phyloP scores from a whole-genome alignment of 2,797 vertebrate species.

The Scyliorhinus canicula region DNA sequence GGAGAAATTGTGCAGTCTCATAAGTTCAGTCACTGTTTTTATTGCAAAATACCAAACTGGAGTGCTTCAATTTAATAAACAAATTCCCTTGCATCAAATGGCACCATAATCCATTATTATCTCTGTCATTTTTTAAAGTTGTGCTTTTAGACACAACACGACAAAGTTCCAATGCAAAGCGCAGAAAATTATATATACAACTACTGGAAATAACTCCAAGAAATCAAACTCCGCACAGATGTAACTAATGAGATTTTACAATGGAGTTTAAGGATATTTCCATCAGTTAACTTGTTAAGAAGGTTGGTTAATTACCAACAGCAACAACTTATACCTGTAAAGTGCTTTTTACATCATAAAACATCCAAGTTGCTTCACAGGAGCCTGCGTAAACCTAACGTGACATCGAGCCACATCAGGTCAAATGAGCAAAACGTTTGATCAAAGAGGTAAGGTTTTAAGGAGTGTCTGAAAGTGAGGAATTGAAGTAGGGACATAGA shows the following conservation, averaged over 20 bases:
- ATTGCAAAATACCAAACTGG: constrained; percentile 2
- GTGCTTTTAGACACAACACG: not conserved
- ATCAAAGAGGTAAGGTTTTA: not conserved
- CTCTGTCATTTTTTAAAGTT: not conserved
- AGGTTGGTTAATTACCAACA: not conserved
- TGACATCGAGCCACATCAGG: too few relatives aligned
- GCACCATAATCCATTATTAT: not conserved
- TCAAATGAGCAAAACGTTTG: not conserved
- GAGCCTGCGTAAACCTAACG: too few relatives aligned
- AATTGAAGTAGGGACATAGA: not conserved
- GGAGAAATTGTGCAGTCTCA: not conserved
- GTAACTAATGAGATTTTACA: not conserved
- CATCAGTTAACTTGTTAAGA: not conserved
- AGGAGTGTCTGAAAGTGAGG: not conserved
- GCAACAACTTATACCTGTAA: not conserved
- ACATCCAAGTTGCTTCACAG: too few relatives aligned
- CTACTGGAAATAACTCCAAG: not conserved
- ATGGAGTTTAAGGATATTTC: not conserved
- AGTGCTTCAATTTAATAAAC: not conserved
- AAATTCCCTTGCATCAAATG: not conserved
- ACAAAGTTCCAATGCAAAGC: not conserved
- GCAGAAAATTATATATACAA: not conserved
- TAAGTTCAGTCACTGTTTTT: not conserved
- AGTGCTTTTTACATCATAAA: not conserved
- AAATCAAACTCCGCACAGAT: not conserved